A percentile compares a stretch with the other conserved stretches of the same genome.
phyloP scores from a whole-genome alignment of 1,140 invertebrate species.

The Drosophila subobscura region DNA sequence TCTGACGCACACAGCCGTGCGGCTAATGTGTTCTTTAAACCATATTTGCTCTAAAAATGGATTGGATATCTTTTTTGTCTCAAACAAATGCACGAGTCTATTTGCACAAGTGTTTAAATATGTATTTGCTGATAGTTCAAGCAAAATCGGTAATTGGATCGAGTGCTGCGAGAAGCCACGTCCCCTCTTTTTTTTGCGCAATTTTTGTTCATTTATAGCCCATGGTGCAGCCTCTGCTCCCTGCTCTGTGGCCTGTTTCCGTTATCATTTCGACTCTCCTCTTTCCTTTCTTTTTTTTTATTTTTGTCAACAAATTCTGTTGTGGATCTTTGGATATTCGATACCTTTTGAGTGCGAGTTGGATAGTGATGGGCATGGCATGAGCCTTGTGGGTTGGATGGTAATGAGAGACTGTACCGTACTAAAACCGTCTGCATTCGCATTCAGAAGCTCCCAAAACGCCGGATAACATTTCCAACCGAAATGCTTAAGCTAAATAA shows the following conservation, averaged over 20 bases:
- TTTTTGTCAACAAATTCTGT: conserved; percentile 30
- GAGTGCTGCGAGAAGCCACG: neutral
- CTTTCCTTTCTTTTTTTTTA: no score
- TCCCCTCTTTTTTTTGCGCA: neutral
- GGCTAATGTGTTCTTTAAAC: conserved; percentile 13
- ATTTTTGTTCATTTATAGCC: neutral
- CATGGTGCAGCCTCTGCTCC: conserved; percentile 12
- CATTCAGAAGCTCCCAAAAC: conserved; percentile 18
- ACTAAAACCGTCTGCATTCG: no score
- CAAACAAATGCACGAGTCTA: neutral
- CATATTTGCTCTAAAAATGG: conserved; percentile 17
- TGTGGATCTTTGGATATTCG: conserved; percentile 27
- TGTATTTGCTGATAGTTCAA: conserved; percentile 30
- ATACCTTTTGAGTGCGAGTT: conserved; percentile 38
- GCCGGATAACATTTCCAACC: neutral
- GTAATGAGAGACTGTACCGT: no score
- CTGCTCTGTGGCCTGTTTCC: conserved; percentile 18
- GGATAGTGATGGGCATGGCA: no score
- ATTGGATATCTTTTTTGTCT: conserved; percentile 3
- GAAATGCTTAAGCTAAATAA: conserved; percentile 21
- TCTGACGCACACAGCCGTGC: conserved; percentile 6
- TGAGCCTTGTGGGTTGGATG: no score
- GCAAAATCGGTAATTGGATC: no score
- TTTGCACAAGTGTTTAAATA: conserved; percentile 29
- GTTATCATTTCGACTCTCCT: conserved; percentile 35